Percentiles rank a stretch among this genome's conserved stretches.
Evolutionary conservation across 2,113 vertebrate genomes (phyloP).

Genomic region (Progne subis): DNA sequence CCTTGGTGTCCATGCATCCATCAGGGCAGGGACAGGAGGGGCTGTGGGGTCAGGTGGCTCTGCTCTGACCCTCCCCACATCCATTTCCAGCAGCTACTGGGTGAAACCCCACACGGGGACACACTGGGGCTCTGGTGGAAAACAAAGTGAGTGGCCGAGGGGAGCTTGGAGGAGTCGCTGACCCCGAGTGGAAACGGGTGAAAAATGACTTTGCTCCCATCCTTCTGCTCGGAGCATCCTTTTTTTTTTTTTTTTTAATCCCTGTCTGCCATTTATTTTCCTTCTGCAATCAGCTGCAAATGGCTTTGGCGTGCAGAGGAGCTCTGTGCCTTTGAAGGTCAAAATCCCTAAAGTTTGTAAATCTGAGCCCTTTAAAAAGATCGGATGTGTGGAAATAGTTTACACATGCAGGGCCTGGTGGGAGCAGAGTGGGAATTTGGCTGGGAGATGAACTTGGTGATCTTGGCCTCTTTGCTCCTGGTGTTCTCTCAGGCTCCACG

Average conservation of each 20-base stretch:
- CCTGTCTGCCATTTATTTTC: background rate
- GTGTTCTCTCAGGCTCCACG: background rate
- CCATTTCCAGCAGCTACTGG: constrained; percentile 5
- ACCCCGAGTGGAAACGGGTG: background rate
- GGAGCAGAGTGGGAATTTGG: background rate
- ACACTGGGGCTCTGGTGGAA: background rate
- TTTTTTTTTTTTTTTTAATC: background rate
- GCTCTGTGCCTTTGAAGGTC: constrained; percentile 14
- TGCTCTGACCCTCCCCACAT: background rate
- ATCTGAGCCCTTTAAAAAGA: background rate
- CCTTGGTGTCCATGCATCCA: constrained; percentile 19
- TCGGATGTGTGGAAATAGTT: constrained; percentile 27
- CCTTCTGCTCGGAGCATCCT: background rate
- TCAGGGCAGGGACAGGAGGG: background rate
- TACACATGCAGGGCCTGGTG: background rate
- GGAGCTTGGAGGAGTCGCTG: constrained; percentile 19
- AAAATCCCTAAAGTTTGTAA: constrained; percentile 60
- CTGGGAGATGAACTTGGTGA: constrained; percentile 4
- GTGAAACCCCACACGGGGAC: background rate
- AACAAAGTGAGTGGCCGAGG: background rate
- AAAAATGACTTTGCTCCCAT: constrained; percentile 16
- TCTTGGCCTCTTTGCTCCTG: background rate
- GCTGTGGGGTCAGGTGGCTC: background rate
- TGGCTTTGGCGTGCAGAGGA: background rate
- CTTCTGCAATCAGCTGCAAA: background rate